These are phyloP conservation scores for Anastatus disparis DNA, from an alignment of 1,140 invertebrate species.

Conservation along the genomic window DNA sequence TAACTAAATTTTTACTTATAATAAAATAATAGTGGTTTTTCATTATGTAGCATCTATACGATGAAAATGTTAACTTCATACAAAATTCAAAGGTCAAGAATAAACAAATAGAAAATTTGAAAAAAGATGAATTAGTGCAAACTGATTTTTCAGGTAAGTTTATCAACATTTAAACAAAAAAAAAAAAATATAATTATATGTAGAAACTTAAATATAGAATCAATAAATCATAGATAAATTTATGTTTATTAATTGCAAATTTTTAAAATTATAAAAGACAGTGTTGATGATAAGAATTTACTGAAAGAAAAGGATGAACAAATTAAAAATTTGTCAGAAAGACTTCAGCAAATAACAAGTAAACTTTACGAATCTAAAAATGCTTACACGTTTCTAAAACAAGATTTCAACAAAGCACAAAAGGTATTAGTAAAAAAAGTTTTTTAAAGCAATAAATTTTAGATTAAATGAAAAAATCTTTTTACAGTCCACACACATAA, in stretches of 20 bases:
- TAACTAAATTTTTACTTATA: too few species aligned
- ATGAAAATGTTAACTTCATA: neutral
- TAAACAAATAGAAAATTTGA: neutral
- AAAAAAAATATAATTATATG: too few species aligned
- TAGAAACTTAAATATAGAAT: neutral
- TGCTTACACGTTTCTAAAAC: conserved; percentile 73
- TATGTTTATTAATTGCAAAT: neutral
- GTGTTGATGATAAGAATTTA: neutral
- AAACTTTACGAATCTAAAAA: conserved; percentile 77
- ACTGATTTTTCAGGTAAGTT: conserved; percentile 36
- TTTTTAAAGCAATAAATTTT: too few species aligned
- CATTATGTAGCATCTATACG: neutral
- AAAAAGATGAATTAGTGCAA: conserved; percentile 21
- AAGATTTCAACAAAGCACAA: conserved; percentile 67
- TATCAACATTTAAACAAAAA: neutral
- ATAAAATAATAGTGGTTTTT: neutral
- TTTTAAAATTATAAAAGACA: neutral
- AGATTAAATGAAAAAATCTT: neutral
- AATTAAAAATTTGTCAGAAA: conserved; percentile 72
- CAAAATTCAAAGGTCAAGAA: conserved; percentile 34
- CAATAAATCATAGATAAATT: neutral
- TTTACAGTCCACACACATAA: too few species aligned
- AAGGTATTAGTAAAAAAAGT: conserved; percentile 46
- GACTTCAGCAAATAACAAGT: conserved; percentile 69
- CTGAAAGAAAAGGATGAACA: conserved; percentile 50